phyloP scores from a whole-genome alignment of 2,797 vertebrate genomes.

The Bovichtus diacanthus region DNA sequence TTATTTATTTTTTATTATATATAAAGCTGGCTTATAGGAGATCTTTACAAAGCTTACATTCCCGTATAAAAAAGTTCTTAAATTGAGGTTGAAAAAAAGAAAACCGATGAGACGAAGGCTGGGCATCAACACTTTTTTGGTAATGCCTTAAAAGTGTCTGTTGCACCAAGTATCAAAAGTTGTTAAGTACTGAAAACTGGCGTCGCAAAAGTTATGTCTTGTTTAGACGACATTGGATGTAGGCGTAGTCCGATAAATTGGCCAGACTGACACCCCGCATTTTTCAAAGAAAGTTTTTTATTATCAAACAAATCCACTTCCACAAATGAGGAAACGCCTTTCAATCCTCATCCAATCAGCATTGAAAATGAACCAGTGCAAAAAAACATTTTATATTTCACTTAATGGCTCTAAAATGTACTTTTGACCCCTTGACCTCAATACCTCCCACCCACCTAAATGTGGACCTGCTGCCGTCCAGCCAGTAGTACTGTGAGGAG shows the following conservation, averaged over 20 bases:
- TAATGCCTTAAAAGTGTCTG: not conserved
- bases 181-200: not conserved
- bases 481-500: conserved; percentile 89
- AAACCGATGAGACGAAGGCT: too few species aligned
- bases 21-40: not conserved
- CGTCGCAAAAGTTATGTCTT: not conserved
- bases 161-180: rapidly evolving
- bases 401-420: not conserved
- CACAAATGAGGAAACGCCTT: not conserved
- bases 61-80: not conserved
- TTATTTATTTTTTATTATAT: too few species aligned
- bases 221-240: not conserved
- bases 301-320: not conserved
- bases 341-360: not conserved
- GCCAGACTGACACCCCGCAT: not conserved
- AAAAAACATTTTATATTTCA: not conserved
- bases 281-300: not conserved
- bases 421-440: not conserved
- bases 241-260: not conserved
- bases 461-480: conserved; percentile 87
- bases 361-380: not conserved
- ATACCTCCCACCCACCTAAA: conserved; percentile 75
- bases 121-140: not conserved
- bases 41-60: not conserved
- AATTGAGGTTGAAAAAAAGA: too few species aligned